Evolutionary conservation across 2,888 invertebrate genomes (phyloP), one percentile per base, ranked within the genome.

Genomic region (Nematopogon swammerdamellus): DNA sequence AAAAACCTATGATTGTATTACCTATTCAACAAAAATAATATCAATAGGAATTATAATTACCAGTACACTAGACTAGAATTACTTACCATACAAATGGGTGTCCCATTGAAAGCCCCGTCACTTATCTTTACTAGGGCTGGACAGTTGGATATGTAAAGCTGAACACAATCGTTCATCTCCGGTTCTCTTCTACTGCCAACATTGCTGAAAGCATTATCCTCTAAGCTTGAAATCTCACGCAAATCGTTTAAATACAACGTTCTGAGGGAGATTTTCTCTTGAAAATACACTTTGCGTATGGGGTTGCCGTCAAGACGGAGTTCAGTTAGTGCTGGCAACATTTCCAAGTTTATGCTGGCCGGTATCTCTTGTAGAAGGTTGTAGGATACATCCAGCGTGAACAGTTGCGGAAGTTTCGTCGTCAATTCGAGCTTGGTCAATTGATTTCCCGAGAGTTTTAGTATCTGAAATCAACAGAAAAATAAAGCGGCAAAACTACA

Each of bases 261-360:
- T 56, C 65, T 70, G 11, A 84, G 49, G 6, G 66, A 67, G 17
- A 83, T 58, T 25, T 79, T 70, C 29, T 75, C 72, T 52, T 66
- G 63, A 56, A 84, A 82, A 53, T 71, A 72, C 54, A 84, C 67
- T 29, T 58, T 61, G 46, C 67, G 62, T 14, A 85, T 63, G 2
- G 77, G 76, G 64, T 85, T 85, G 52, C 75, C 76, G 58, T 81
- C 82, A 45, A 84, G 60, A n/a, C 70, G 61, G 5, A 85, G 63
- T 45, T 71, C 72, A 47, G 72, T 70, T 51, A 85, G 64, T 55
- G 65, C 65, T 1, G 84, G 83, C 30, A 82, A 70, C 48, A 70
- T 66, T 48, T 70, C 64, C 1, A 62, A 59, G 54, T 62, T 77
- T 19, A 83, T 58, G 19, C 66, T 63, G 55, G 70, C 65, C 2